Conservation (phyloP, 2,888 invertebrate genomes). For the Zhengitettix transpicula region DNA sequence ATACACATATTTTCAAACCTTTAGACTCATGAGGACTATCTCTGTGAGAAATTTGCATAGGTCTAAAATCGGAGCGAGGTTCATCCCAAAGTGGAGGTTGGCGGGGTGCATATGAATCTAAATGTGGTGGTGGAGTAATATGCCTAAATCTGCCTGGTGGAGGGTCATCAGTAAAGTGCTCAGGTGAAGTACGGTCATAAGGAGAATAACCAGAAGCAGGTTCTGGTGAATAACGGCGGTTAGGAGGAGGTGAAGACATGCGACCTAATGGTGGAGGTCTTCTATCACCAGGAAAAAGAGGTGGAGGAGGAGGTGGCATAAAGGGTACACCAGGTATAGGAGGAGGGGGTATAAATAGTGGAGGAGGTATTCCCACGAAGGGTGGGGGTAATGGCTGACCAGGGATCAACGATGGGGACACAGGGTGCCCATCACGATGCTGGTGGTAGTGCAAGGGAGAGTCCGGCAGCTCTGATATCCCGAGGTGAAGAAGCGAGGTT, state of each 20-base stretch:
- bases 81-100: constrained; percentile 25
- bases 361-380: constrained; percentile 21
- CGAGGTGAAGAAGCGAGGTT: constrained; percentile 8
- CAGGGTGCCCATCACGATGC: constrained; percentile 18
- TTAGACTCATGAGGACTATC: constrained; percentile 7
- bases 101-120: not conserved
- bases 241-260: constrained; percentile 28
- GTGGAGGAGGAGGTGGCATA: constrained; percentile 32
- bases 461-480: not conserved
- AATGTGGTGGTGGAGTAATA: constrained; percentile 1
- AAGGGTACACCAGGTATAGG: constrained; percentile 26
- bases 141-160: constrained; percentile 1
- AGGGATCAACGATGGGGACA: constrained; percentile 22
- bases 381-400: constrained; percentile 33
- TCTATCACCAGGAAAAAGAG: constrained; percentile 16
- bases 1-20: constrained; percentile 3
- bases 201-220: constrained; percentile 3
- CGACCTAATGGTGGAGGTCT: constrained; percentile 25
- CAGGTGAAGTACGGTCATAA: constrained; percentile 6
- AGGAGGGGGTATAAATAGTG: constrained; percentile 31
- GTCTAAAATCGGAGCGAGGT: constrained; percentile 14
- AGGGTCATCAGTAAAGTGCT: not conserved
- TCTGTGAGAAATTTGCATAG: constrained; percentile 6
- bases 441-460: constrained; percentile 6
- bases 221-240: constrained; percentile 23